phyloP scores from a whole-genome alignment of 1,140 invertebrate genomes.

The Hylaeus anthracinus region DNA sequence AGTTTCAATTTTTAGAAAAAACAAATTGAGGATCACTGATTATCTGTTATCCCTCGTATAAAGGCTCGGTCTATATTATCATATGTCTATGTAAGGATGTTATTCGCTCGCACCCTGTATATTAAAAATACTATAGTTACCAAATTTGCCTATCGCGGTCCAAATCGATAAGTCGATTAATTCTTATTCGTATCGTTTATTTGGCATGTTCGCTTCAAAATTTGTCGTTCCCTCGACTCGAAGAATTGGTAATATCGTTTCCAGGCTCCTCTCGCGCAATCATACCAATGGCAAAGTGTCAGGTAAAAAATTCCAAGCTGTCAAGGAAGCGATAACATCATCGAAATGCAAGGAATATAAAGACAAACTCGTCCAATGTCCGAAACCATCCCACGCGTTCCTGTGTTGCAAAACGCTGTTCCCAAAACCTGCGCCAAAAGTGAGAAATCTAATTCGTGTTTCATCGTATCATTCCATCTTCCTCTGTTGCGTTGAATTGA shows the following conservation, averaged over 20 bases:
- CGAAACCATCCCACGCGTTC: slow-evolving; percentile 9
- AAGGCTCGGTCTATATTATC: too few species aligned
- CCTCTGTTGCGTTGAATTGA: too few species aligned
- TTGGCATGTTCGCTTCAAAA: slow-evolving; percentile 60
- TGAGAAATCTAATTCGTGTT: not conserved
- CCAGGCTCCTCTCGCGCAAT: not conserved
- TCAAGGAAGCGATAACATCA: not conserved
- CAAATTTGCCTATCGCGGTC: not conserved
- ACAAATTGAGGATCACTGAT: too few species aligned
- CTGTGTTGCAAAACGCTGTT: not conserved
- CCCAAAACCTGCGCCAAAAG: not conserved
- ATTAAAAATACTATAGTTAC: not conserved
- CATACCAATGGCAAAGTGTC: not conserved
- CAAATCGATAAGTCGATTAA: not conserved
- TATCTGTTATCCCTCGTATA: too few species aligned
- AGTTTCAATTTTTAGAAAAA: too few species aligned
- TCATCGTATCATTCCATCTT: too few species aligned
- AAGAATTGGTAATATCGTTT: slow-evolving; percentile 14
- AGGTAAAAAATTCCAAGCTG: not conserved
- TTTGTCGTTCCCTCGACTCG: slow-evolving; percentile 31
- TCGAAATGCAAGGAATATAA: slow-evolving; percentile 5
- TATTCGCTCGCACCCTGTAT: not conserved
- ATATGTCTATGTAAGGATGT: too few species aligned
- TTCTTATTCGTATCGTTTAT: not conserved
- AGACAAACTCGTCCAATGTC: slow-evolving; percentile 35